These are phyloP conservation scores for Chelonus insularis DNA, from an alignment of 1,140 invertebrate genomes.

Conservation along the genomic window DNA sequence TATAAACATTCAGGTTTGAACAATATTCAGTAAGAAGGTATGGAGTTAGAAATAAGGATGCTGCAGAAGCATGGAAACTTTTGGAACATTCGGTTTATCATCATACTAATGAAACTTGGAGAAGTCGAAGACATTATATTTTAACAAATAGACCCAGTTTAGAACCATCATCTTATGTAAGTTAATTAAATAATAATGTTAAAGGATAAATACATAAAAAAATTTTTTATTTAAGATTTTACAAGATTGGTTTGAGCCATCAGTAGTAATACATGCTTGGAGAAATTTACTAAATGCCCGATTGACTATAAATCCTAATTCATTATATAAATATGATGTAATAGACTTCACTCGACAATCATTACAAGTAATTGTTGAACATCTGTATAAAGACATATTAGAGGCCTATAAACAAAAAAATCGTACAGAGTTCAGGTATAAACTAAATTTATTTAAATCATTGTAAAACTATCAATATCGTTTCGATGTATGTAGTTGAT, in stretches of 20 bases:
- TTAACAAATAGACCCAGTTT: conserved; percentile 71
- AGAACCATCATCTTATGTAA: conserved; percentile 77
- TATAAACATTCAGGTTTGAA: conserved; percentile 65
- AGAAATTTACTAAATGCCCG: conserved; percentile 61
- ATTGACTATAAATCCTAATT: conserved; percentile 38
- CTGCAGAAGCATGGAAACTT: conserved; percentile 67
- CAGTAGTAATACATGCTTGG: conserved; percentile 66
- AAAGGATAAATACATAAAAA: conserved; percentile 82
- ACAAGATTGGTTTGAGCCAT: conserved; percentile 75
- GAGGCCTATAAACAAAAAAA: no score
- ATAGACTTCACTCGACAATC: conserved; percentile 85
- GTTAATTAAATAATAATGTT: conserved; percentile 90
- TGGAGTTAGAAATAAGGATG: conserved; percentile 64
- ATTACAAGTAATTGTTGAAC: conserved; percentile 72
- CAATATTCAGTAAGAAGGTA: conserved; percentile 73
- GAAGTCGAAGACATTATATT: conserved; percentile 75
- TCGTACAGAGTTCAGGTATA: no score
- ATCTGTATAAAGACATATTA: conserved; percentile 78
- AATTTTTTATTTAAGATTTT: conserved; percentile 24
- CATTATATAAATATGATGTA: conserved; percentile 74
- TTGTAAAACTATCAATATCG: no score
- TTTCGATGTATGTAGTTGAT: no score
- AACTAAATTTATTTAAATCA: no score
- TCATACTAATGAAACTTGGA: conserved; percentile 66
- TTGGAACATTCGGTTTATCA: conserved; percentile 72